Conservation (phyloP, 1,140 invertebrate genomes). For the Drosophila mayri region DNA sequence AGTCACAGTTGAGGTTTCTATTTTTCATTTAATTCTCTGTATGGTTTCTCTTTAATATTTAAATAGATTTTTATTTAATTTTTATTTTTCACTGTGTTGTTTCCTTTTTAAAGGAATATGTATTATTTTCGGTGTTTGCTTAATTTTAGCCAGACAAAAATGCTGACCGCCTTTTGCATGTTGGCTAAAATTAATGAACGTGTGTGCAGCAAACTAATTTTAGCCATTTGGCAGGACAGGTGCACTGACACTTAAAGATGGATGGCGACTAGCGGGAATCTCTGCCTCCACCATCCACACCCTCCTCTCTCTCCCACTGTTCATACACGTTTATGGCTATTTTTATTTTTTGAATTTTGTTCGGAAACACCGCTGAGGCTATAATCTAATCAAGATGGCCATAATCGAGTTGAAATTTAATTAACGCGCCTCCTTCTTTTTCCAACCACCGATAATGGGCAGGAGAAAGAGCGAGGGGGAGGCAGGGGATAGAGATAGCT, state of each 20-base stretch:
- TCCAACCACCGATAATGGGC: neutral
- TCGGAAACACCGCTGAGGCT: constrained; percentile 1
- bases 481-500: constrained; percentile 17
- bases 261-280: constrained; percentile 4
- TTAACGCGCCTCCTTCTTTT: constrained; percentile 54
- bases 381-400: constrained; percentile 57
- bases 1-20: too few relatives aligned
- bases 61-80: neutral
- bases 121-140: constrained; percentile 4
- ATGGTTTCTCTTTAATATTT: neutral
- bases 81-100: neutral
- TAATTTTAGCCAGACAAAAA: constrained; percentile 23
- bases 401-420: constrained; percentile 60
- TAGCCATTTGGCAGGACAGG: constrained; percentile 30
- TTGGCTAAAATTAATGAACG: constrained; percentile 47
- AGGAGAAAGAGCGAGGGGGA: neutral
- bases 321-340: constrained; percentile 6
- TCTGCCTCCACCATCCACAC: neutral
- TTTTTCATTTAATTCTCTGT: neutral
- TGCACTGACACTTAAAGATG: constrained; percentile 42
- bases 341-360: constrained; percentile 27
- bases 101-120: neutral
- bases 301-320: neutral
- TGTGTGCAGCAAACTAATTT: constrained; percentile 23
- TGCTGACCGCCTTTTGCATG: constrained; percentile 61